Conservation (phyloP, 1,140 invertebrate species). For the Leptinotarsa lineolata region DNA sequence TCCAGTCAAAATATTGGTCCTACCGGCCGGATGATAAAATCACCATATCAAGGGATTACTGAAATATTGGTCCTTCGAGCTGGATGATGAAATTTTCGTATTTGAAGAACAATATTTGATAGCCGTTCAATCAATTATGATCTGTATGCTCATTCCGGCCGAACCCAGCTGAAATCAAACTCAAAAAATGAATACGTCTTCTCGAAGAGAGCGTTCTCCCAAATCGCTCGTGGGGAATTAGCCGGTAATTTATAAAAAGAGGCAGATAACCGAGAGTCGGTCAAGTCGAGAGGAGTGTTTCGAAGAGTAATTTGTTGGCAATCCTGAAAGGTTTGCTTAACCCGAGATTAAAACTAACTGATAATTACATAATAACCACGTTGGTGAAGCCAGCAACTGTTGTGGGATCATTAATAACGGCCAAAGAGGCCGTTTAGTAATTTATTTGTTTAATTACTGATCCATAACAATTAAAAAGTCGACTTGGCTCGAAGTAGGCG, state of each 20-base stretch:
- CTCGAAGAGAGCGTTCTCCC: not conserved
- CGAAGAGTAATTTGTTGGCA: slow-evolving; percentile 53
- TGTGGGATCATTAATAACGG: slow-evolving; percentile 56
- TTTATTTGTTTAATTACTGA: slow-evolving; percentile 59
- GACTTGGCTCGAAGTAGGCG: slow-evolving; percentile 8
- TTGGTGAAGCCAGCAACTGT: slow-evolving; percentile 53
- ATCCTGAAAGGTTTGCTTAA: slow-evolving; percentile 56
- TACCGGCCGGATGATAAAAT: too few species aligned
- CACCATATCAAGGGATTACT: too few species aligned
- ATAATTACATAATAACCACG: slow-evolving; percentile 59
- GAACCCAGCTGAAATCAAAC: too few species aligned
- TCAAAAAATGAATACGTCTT: not conserved
- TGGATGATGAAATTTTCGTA: too few species aligned
- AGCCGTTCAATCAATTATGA: too few species aligned
- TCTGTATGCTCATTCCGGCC: too few species aligned
- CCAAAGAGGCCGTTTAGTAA: slow-evolving; percentile 54
- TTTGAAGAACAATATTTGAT: too few species aligned
- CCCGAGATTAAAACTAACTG: slow-evolving; percentile 58
- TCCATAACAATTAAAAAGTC: slow-evolving; percentile 48
- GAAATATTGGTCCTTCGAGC: too few species aligned
- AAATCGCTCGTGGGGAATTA: slow-evolving; percentile 36
- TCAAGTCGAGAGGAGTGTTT: slow-evolving; percentile 39
- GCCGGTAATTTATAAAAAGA: slow-evolving; percentile 43
- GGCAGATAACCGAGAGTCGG: slow-evolving; percentile 34
- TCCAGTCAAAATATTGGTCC: too few species aligned